A percentile compares a stretch with the other conserved stretches of the same genome.
Evolutionary conservation across 2,888 invertebrate species (phyloP).

Genomic region (Diaperis boleti): DNA sequence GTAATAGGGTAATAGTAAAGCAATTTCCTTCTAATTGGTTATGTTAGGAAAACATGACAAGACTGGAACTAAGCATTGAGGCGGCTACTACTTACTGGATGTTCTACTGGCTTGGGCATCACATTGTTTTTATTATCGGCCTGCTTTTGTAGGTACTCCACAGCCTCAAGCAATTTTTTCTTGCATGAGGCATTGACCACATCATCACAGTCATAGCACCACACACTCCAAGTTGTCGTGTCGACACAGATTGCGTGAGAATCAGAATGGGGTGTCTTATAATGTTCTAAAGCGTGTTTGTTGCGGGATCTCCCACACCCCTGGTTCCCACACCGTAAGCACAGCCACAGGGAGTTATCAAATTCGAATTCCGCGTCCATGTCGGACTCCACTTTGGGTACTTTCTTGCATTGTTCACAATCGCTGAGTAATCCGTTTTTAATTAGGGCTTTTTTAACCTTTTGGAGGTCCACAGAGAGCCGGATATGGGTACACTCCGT

Average conservation of each 20-base stretch:
- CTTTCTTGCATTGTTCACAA: slow-evolving; percentile 65
- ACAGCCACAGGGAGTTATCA: slow-evolving; percentile 78
- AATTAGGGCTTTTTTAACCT: slow-evolving; percentile 69
- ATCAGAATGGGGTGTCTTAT: slow-evolving; percentile 80
- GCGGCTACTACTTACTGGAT: slow-evolving; percentile 30
- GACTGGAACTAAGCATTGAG: too few relatives aligned
- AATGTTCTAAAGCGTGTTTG: slow-evolving; percentile 82
- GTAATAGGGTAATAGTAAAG: too few relatives aligned
- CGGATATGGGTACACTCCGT: slow-evolving; percentile 77
- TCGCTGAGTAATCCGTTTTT: slow-evolving; percentile 68
- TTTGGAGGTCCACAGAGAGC: slow-evolving; percentile 75
- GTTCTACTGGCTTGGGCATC: slow-evolving; percentile 24
- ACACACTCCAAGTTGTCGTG: slow-evolving; percentile 78
- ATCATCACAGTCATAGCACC: slow-evolving; percentile 84
- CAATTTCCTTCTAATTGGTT: too few relatives aligned
- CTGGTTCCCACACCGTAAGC: slow-evolving; percentile 84
- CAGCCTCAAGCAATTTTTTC: slow-evolving; percentile 79
- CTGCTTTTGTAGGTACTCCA: slow-evolving; percentile 79
- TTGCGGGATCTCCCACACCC: slow-evolving; percentile 78
- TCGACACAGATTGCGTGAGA: slow-evolving; percentile 81
- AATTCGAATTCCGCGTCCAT: slow-evolving; percentile 63
- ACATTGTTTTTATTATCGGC: slow-evolving; percentile 45
- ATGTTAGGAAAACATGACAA: too few relatives aligned
- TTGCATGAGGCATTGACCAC: slow-evolving; percentile 73
- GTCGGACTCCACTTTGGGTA: slow-evolving; percentile 49